phyloP scores from a whole-genome alignment of 2,888 invertebrate species.

The Protodeltote pygarga region DNA sequence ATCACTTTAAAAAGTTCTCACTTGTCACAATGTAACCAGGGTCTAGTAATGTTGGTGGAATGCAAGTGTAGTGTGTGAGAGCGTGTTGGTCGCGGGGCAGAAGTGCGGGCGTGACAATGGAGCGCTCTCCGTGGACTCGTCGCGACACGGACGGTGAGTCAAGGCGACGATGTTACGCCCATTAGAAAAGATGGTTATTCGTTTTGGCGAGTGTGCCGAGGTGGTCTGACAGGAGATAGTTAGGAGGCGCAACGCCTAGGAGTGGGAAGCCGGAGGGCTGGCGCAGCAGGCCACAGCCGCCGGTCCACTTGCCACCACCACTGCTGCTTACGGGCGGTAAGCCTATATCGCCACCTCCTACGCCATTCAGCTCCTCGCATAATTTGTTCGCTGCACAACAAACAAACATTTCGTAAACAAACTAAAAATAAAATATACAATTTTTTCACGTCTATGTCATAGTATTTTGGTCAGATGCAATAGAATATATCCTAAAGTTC shows the following conservation, averaged over 20 bases:
- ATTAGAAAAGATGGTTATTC: constrained; percentile 89
- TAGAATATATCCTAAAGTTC: constrained; percentile 21
- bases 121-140: constrained; percentile 38
- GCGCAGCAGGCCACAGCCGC: constrained; percentile 89
- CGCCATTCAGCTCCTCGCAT: constrained; percentile 79
- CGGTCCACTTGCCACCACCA: constrained; percentile 85
- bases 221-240: constrained; percentile 88
- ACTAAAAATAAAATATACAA: constrained; percentile 17
- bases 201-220: constrained; percentile 87
- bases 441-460: constrained; percentile 33
- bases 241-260: constrained; percentile 87
- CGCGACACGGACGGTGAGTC: constrained; percentile 50
- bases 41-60: constrained; percentile 41
- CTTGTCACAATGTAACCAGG: constrained; percentile 40
- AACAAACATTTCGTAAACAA: constrained; percentile 35
- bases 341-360: constrained; percentile 72
- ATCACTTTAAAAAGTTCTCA: constrained; percentile 50
- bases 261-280: constrained; percentile 88
- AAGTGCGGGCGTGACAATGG: constrained; percentile 27
- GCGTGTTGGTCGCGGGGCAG: constrained; percentile 19
- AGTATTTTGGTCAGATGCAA: constrained; percentile 22
- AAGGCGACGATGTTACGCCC: constrained; percentile 63
- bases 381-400: constrained; percentile 76
- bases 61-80: constrained; percentile 25
- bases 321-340: constrained; percentile 72